These are phyloP conservation scores for Apodemia mormo DNA, from an alignment of 2,888 invertebrate species.

Conservation along the genomic window DNA sequence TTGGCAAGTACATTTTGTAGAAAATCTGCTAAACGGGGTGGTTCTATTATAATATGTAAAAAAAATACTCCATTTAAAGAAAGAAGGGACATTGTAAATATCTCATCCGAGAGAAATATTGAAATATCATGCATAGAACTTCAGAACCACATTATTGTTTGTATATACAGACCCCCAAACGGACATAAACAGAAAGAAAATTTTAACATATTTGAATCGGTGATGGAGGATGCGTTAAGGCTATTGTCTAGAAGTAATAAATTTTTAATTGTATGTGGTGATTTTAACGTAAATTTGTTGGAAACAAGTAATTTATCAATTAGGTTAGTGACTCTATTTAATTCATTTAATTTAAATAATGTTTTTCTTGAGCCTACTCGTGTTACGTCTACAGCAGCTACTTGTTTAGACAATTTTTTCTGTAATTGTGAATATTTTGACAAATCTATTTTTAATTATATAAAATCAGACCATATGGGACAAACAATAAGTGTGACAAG, in stretches of 20 bases:
- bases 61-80: not conserved
- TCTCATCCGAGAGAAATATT: too few relatives aligned
- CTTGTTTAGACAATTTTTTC: not conserved
- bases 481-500: not conserved
- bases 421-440: not conserved
- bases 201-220: not conserved
- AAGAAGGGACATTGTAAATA: not conserved
- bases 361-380: not conserved
- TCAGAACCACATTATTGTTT: too few relatives aligned
- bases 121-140: too few relatives aligned
- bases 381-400: not conserved
- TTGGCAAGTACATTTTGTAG: not conserved
- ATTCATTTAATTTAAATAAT: not conserved
- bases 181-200: not conserved
- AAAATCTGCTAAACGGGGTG: not conserved
- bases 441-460: not conserved
- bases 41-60: not conserved
- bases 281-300: too few relatives aligned
- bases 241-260: not conserved
- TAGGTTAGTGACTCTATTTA: not conserved
- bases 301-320: not conserved
- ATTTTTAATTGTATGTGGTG: not conserved
- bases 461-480: not conserved
- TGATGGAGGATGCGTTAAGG: not conserved
- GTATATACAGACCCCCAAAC: not conserved